phyloP scores from a whole-genome alignment of 2,888 invertebrate species.

The Acanthopleura granulata region DNA sequence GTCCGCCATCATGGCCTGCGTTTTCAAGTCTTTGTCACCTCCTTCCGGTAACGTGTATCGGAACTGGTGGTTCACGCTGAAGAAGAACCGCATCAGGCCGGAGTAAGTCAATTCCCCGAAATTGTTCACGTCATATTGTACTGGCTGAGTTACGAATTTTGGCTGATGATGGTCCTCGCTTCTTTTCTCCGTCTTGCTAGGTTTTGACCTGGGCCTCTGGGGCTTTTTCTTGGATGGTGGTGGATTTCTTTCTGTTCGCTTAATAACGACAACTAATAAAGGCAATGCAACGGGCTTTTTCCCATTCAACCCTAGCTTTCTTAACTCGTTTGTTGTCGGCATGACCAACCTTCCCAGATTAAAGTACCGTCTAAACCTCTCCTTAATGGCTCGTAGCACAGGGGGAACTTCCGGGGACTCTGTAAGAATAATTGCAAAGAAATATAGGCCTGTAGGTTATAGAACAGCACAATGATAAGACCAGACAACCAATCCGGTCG shows the following conservation, averaged over 20 bases:
- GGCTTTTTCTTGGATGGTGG: neutral
- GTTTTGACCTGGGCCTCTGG: conserved; percentile 17
- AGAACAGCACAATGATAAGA: no score
- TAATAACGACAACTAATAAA: conserved; percentile 40
- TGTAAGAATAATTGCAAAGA: conserved; percentile 27
- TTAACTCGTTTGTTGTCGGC: conserved; percentile 41
- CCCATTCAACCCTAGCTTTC: conserved; percentile 36
- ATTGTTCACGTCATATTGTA: conserved; percentile 37
- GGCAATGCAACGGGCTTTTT: conserved; percentile 37
- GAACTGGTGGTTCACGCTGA: conserved; percentile 44
- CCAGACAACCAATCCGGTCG: no score
- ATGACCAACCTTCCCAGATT: conserved; percentile 41
- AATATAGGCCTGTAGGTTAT: no score
- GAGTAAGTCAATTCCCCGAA: conserved; percentile 45
- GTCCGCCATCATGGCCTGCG: conserved; percentile 49
- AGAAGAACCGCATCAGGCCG: conserved; percentile 44
- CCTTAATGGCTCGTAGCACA: conserved; percentile 40
- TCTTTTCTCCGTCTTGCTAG: conserved; percentile 25
- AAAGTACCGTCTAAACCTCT: conserved; percentile 48
- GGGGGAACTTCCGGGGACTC: conserved; percentile 40
- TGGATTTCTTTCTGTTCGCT: neutral
- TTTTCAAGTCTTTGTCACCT: conserved; percentile 36
- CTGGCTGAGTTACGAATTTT: conserved; percentile 35
- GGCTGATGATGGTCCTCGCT: conserved; percentile 22
- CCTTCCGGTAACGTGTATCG: conserved; percentile 43